Conservation (phyloP, 37 sponge, comb jelly and placozoan genomes). For the Tethya wilhelma region DNA sequence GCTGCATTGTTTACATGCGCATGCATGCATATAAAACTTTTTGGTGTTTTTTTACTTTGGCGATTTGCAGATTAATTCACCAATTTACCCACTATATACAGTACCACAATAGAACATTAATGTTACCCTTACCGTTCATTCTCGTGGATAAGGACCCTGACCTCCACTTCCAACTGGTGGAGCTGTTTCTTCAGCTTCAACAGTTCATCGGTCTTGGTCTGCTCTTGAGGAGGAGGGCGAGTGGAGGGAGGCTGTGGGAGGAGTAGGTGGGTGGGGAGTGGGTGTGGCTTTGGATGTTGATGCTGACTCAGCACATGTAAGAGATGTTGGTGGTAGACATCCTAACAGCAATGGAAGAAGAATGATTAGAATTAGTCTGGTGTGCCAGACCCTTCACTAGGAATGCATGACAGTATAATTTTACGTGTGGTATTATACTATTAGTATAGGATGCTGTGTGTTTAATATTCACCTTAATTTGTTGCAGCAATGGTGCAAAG, state of each 20-base stretch:
- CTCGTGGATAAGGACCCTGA: constrained; percentile 9
- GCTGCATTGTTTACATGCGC: too few relatives aligned
- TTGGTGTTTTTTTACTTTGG: too few relatives aligned
- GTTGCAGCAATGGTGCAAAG: constrained; percentile 12
- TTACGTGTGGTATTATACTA: background rate
- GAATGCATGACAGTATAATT: background rate
- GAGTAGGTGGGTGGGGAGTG: background rate
- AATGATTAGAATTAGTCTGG: background rate
- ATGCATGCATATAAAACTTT: too few relatives aligned
- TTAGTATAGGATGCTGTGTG: background rate
- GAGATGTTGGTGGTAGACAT: constrained; percentile 13
- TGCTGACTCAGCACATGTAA: background rate
- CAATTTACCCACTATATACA: too few relatives aligned
- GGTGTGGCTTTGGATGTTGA: background rate
- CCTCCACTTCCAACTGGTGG: constrained; percentile 30
- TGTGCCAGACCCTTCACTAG: too few relatives aligned
- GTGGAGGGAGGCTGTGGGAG: background rate
- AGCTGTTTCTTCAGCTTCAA: constrained; percentile 9
- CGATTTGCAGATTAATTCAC: too few relatives aligned
- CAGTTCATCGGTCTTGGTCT: background rate
- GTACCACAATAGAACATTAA: too few relatives aligned
- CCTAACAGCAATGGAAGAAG: constrained; percentile 4
- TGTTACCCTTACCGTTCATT: constrained; percentile 17
- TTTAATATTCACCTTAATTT: constrained; percentile 30
- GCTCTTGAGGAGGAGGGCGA: background rate